Base-by-base conservation (phyloP, 1,140 invertebrate species). In the Episyrphus balteatus region DNA sequence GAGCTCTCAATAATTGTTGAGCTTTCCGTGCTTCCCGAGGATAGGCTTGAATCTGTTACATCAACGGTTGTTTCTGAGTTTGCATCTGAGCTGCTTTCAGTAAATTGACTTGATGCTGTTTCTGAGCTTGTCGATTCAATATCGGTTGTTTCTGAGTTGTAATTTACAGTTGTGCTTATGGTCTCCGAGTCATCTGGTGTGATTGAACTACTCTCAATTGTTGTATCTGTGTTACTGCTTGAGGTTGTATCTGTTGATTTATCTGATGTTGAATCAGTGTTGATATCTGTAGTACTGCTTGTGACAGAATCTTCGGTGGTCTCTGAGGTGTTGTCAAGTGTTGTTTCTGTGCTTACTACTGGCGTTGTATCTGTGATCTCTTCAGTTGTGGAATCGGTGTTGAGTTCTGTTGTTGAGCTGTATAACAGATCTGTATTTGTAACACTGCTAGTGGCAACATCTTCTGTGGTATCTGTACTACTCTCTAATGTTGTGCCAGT, bases 121-220 rank as follows among this genome's bases (percentile, higher is more conserved):
- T 60, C 57, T n/a, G 19, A 52, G 46, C 36, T 55, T 12, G 53
- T 51, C 21, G 53, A 38, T 38, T 47, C 51, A 26, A 26, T 26
- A 26, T 26, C 21, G 8, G 21, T 26, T 26, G 21, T 26, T 26
- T 43, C 31, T 19, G n/a, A n/a, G n/a, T n/a, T n/a, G n/a, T n/a
- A n/a, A n/a, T n/a, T n/a, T n/a, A n/a, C n/a, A n/a, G n/a, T n/a
- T n/a, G n/a, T n/a, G n/a, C n/a, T n/a, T n/a, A n/a, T n/a, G n/a
- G n/a, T n/a, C n/a, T n/a, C n/a, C n/a, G n/a, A n/a, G n/a, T n/a
- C n/a, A n/a, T n/a, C n/a, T n/a, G n/a, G n/a, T n/a, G n/a, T n/a
- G n/a, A n/a, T n/a, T n/a, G 42, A 19, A 14, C 26, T 46, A 5
- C n/a, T 13, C n/a, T 50, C 53, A 38, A 12, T 42, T 30, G 33